Base-by-base conservation (phyloP, 2,113 vertebrate species). In the Pelodiscus sinensis region DNA sequence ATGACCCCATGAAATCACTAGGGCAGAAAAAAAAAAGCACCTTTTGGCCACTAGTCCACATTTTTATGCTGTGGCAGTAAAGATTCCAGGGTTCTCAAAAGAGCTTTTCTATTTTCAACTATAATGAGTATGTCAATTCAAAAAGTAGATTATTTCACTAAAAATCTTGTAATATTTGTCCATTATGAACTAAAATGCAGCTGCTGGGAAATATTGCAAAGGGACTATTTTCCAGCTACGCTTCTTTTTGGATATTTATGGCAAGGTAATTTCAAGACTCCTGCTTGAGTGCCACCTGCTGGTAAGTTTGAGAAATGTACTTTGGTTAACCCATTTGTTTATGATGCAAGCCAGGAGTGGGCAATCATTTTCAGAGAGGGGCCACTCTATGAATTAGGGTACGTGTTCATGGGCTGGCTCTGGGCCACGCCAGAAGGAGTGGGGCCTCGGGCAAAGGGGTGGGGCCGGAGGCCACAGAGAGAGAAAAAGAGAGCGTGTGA, bases 271-370 rank as follows among this genome's bases (percentile, higher is more conserved):
- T 90, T 56, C 29, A 58, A 87, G 27, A 50, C 1, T 89, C 6
- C 80, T 0, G 0, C 6, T 84, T 77, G 19, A 88, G 50, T 3
- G 2, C 11, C 19, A 19, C 10, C 60, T 38, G 58, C 68, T 4
- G 4, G 29, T 3, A 94, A 91, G 79, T 1, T 10, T n/a, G 25
- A 83, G 86, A 87, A 68, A 15, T 8, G 7, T 79, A 19, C 29
- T 79, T 93, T 38, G 71, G 31, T 35, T 31, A 71, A 35, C 25
- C 71, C 35, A 5, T 19, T 22, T 44, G 71, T 24, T 75, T 44
- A 75, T 24, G 5, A 10, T 60, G 71, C 3, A 87, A 78, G 87
- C 9, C 6, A 78, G 8, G 44, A 44, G 44, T 44, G 4, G 44
- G 44, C 44, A 44, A 44, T 44, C 44, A 44, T 44, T 44, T 44